Evolutionary conservation across 1,140 invertebrate species (phyloP).

Genomic region (Sitodiplosis mosellana): DNA sequence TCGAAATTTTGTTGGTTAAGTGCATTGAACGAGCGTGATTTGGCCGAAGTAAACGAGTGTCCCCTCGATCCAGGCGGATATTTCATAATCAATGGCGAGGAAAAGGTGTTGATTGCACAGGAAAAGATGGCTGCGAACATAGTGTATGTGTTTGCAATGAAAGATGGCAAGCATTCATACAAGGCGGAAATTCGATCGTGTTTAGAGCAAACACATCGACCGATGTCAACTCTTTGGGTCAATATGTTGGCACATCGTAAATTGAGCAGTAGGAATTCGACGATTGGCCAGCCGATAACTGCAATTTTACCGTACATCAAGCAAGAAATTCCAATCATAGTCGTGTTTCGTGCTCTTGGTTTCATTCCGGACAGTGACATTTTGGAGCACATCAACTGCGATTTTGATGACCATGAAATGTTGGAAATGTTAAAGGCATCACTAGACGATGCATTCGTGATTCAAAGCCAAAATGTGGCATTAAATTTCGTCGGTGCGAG

Average conservation of each 20-base stretch:
- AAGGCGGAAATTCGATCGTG: conserved; percentile 95
- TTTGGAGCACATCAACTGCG: conserved; percentile 96
- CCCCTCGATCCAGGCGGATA: conserved; percentile 95
- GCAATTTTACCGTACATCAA: conserved; percentile 97
- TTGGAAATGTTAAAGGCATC: conserved; percentile 99
- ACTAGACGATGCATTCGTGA: conserved; percentile 96
- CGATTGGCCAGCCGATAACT: conserved; percentile 95
- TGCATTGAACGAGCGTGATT: conserved; percentile 89
- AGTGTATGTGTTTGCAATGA: conserved; percentile 98
- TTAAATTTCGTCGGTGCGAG: conserved; percentile 94
- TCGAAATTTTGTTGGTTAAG: conserved; percentile 91
- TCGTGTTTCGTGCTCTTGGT: conserved; percentile 90
- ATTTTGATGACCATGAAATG: conserved; percentile 99
- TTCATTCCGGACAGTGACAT: conserved; percentile 99
- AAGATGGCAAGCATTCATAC: conserved; percentile 93
- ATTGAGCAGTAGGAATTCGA: conserved; percentile 86
- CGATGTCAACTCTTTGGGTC: conserved; percentile 94
- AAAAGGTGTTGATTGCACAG: conserved; percentile 94
- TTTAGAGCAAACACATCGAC: conserved; percentile 79
- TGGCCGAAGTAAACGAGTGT: conserved; percentile 97
- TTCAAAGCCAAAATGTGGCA: conserved; percentile 97
- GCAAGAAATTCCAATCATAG: conserved; percentile 98
- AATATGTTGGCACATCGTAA: conserved; percentile 98
- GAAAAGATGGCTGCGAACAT: conserved; percentile 99
- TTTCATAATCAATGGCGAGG: conserved; percentile 91